Conservation (phyloP, 2,888 invertebrate genomes). For the Malachius bipustulatus region DNA sequence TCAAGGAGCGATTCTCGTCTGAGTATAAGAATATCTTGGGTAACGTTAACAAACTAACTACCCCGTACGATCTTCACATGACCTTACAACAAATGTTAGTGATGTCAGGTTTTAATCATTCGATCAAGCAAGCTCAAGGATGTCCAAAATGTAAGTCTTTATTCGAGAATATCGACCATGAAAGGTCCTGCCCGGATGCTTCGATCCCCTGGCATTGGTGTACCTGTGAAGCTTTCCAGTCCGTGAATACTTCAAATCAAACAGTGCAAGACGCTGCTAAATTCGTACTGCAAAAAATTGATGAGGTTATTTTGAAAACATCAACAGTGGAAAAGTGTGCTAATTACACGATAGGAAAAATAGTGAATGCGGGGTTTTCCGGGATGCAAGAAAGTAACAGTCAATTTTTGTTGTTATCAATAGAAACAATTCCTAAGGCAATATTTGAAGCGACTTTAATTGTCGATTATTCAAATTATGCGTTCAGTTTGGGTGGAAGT, state of each 20-base stretch:
- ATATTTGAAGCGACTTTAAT: constrained; percentile 52
- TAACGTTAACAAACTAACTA: constrained; percentile 53
- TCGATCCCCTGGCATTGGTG: constrained; percentile 62
- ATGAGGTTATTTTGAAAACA: constrained; percentile 11
- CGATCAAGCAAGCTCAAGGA: constrained; percentile 32
- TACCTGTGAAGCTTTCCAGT: constrained; percentile 49
- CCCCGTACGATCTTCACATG: constrained; percentile 62
- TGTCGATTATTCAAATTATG: background rate
- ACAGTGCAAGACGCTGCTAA: constrained; percentile 42
- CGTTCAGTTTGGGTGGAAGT: background rate
- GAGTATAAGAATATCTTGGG: constrained; percentile 42
- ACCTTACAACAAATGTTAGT: constrained; percentile 50
- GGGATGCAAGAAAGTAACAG: too few relatives aligned
- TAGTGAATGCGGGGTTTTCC: too few relatives aligned
- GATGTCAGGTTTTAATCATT: constrained; percentile 33
- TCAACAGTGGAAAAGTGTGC: constrained; percentile 9
- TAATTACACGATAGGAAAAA: too few relatives aligned
- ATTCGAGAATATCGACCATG: constrained; percentile 41
- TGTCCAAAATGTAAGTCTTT: constrained; percentile 52
- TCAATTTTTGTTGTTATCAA: constrained; percentile 47
- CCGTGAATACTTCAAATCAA: constrained; percentile 36
- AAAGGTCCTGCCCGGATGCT: constrained; percentile 52
- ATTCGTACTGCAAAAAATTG: constrained; percentile 33
- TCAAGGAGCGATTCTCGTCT: constrained; percentile 41
- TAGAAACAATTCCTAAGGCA: constrained; percentile 50